phyloP scores from a whole-genome alignment of 2,888 invertebrate genomes.

The Cremastinae sp. region DNA sequence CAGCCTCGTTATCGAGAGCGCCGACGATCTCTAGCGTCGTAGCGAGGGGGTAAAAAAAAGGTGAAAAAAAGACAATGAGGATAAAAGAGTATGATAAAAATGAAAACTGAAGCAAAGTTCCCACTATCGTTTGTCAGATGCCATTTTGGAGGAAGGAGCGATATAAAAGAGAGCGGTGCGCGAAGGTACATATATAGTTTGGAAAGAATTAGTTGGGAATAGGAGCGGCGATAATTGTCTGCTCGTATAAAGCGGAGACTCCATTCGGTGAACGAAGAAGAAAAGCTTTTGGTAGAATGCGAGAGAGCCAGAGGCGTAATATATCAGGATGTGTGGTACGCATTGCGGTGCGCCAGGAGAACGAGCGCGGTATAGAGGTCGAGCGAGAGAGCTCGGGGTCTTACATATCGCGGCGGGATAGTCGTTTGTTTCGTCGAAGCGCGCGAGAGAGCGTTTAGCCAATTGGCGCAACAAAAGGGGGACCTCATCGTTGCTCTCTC shows the following conservation, averaged over 20 bases:
- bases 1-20: no score
- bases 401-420: constrained; percentile 70
- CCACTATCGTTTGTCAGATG: no score
- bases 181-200: not conserved
- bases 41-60: not conserved
- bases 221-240: not conserved
- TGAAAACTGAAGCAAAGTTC: not conserved
- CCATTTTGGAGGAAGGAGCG: no score
- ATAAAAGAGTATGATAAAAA: constrained; percentile 3
- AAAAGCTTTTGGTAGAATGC: constrained; percentile 18
- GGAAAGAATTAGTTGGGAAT: not conserved
- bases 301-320: constrained; percentile 20
- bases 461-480: constrained; percentile 77
- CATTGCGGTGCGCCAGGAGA: constrained; percentile 34
- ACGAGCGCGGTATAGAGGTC: constrained; percentile 21
- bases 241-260: constrained; percentile 16
- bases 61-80: constrained; percentile 1
- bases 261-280: constrained; percentile 16
- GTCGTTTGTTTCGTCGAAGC: constrained; percentile 74
- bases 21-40: no score
- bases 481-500: no score
- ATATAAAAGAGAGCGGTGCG: no score
- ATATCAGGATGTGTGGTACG: constrained; percentile 30
- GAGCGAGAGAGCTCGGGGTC: constrained; percentile 58
- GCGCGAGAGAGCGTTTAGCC: constrained; percentile 73